phyloP scores from a whole-genome alignment of 2,888 invertebrate genomes.

The Listrodromus nycthemerus region DNA sequence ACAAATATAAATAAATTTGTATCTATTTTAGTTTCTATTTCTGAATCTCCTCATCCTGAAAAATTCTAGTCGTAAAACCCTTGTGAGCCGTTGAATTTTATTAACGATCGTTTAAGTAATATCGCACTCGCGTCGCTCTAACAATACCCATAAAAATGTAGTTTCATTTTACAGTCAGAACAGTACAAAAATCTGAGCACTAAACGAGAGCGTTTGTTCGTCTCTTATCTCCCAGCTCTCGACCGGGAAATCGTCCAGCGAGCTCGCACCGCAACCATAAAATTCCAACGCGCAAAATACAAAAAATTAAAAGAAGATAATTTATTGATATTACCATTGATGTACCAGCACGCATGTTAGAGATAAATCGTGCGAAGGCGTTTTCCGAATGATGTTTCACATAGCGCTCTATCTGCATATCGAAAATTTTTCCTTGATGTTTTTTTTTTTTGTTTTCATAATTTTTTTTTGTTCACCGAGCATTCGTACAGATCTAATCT shows the following conservation, averaged over 20 bases:
- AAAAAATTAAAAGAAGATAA: constrained; percentile 28
- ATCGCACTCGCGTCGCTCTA: no score
- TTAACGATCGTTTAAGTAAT: no score
- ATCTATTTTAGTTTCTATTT: no score
- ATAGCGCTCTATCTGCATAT: constrained; percentile 58
- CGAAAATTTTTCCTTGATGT: constrained; percentile 27
- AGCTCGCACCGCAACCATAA: not conserved
- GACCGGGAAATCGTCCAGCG: not conserved
- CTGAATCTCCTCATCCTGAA: no score
- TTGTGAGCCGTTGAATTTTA: no score
- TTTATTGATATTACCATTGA: constrained; percentile 58
- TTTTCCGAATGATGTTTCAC: constrained; percentile 64
- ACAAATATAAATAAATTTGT: no score
- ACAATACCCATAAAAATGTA: no score
- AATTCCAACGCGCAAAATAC: not conserved
- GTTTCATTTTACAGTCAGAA: no score
- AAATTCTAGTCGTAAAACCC: no score
- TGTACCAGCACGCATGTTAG: constrained; percentile 48
- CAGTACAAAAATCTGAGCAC: no score
- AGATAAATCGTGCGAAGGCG: constrained; percentile 62
- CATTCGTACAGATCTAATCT: constrained; percentile 63
- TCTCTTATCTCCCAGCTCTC: not conserved
- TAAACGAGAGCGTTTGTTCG: no score
- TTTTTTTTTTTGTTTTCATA: not conserved
- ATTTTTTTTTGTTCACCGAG: not conserved